Evolutionary conservation across 2,113 vertebrate genomes (phyloP), one percentile per base, ranked within the genome.

Genomic region (Vidua chalybeata): DNA sequence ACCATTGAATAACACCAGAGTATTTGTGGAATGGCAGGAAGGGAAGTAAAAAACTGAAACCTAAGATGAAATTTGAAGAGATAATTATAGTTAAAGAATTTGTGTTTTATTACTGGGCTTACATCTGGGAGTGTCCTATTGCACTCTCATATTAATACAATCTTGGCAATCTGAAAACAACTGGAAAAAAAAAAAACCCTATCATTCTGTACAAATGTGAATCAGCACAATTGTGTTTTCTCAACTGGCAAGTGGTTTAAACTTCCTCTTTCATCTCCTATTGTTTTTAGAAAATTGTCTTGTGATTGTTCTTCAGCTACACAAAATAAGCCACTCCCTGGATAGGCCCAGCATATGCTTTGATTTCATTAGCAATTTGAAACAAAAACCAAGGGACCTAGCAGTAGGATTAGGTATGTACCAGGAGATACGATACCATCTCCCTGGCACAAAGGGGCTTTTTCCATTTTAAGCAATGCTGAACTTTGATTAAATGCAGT

Each of bases 281-380:
- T 97, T 96, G 79, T 95, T 97, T 97, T 97, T 97, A 97, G 96
- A 97, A 95, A 97, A 90, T 85, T 90, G 95, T 97, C 97, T 97
- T 97, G 96, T 97, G 97, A 97, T 97, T 96, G 64, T 86, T 96
- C 89, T 97, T 89, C 85, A 92, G 91, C 89, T 94, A 96, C 71
- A 96, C 81, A 96, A 95, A 95, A 84, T 52, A 87, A 96, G 54
- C 73, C 89, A 82, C 93, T 94, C 94, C 95, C 90, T 89, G 77
- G 75, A 77, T 58, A 76, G 93, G 85, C 59, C 87, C 39, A 69
- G 73, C 64, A 46, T 62, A 75, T n/a, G 43, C 95, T 96, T 87
- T 84, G 86, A 92, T 67, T 96, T 79, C 92, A 92, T 92, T 89
- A 93, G 68, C 66, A 85, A 80, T 91, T 89, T 92, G 66, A 96